Evolutionary conservation across 2,888 invertebrate genomes (phyloP).

Genomic region (Dimorphilus gyrociliatus): DNA sequence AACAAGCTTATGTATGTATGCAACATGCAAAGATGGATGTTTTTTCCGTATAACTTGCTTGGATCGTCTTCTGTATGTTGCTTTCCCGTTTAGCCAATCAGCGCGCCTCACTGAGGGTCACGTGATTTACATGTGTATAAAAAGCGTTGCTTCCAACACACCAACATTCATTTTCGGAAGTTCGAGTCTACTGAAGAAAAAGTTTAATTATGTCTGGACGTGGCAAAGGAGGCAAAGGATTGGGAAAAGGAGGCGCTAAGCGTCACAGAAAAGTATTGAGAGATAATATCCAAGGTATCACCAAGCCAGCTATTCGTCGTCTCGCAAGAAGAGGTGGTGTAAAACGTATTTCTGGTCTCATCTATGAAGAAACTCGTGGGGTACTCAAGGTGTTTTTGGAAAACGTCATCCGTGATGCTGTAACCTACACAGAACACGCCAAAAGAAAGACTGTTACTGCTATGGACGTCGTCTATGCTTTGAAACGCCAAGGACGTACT

Average conservation of each 20-base stretch:
- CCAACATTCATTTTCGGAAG: background rate
- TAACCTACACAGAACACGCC: conserved; percentile 6
- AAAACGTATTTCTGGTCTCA: conserved; percentile 52
- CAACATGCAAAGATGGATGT: too few relatives aligned
- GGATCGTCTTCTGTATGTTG: too few relatives aligned
- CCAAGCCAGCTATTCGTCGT: conserved; percentile 58
- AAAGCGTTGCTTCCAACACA: background rate
- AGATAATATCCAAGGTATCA: conserved; percentile 64
- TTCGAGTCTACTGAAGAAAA: background rate
- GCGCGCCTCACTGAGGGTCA: background rate
- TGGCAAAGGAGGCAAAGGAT: conserved; percentile 60
- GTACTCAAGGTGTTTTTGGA: conserved; percentile 64
- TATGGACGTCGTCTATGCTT: conserved; percentile 9
- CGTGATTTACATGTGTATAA: background rate
- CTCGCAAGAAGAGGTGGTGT: conserved; percentile 52
- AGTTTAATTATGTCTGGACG: conserved; percentile 72
- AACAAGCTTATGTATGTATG: too few relatives aligned
- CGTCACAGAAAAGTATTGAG: conserved; percentile 60
- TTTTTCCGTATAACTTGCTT: too few relatives aligned
- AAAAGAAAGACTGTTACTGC: conserved; percentile 9
- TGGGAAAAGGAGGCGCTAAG: conserved; percentile 64
- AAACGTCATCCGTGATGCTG: conserved; percentile 25
- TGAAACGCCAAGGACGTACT: conserved; percentile 8
- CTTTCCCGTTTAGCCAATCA: background rate
- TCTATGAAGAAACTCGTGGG: conserved; percentile 62